phyloP scores from a whole-genome alignment of 2,888 invertebrate species.

The Agriotes lineatus region DNA sequence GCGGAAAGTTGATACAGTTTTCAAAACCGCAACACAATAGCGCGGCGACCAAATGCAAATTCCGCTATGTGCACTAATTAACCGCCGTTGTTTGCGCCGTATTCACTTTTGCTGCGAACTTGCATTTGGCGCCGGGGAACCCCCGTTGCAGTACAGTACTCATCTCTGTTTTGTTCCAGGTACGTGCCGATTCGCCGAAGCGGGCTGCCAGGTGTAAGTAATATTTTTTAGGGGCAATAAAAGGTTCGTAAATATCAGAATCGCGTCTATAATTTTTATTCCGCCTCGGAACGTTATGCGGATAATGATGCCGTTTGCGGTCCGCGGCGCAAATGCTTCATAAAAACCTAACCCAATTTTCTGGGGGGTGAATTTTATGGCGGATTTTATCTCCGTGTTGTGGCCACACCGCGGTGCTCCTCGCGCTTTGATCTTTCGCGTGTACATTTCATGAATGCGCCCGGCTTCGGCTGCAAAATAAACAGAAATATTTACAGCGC shows the following conservation, averaged over 20 bases:
- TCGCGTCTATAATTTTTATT: constrained; percentile 35
- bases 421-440: constrained; percentile 27
- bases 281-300: constrained; percentile 23
- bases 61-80: constrained; percentile 29
- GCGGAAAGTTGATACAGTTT: constrained; percentile 30
- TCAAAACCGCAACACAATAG: constrained; percentile 38
- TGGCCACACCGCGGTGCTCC: constrained; percentile 20
- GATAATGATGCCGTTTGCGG: constrained; percentile 38
- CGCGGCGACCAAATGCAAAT: constrained; percentile 32
- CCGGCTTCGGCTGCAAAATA: not conserved
- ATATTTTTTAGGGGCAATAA: constrained; percentile 22
- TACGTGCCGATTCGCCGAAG: constrained; percentile 19
- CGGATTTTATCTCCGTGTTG: constrained; percentile 34
- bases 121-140: not conserved
- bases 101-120: constrained; percentile 1
- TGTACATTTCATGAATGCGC: constrained; percentile 16
- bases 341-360: constrained; percentile 41
- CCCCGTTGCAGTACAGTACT: too few species aligned
- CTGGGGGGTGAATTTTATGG: constrained; percentile 37
- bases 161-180: constrained; percentile 35
- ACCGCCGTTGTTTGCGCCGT: too few species aligned
- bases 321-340: constrained; percentile 31
- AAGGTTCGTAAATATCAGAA: constrained; percentile 33
- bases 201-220: constrained; percentile 29
- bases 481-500: constrained; percentile 11